Evolutionary conservation across 2,113 vertebrate genomes (phyloP), one percentile per base, ranked within the genome.

Genomic region (Mixornis gularis): DNA sequence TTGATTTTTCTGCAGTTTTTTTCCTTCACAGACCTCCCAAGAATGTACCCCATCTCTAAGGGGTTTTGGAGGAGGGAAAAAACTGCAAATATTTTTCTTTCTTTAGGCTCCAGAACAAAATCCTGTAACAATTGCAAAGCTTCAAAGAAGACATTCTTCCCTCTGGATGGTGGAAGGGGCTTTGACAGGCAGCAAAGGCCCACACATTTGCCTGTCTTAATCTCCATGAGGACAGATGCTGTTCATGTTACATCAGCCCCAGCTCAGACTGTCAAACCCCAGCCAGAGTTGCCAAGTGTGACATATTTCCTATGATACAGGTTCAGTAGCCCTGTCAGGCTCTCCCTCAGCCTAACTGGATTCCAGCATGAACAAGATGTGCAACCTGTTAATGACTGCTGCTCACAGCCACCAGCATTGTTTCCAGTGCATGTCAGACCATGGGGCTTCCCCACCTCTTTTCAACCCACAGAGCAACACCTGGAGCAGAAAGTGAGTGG

Each of bases 21-120:
- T 53, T 68, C 25, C n/a, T 56, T n/a, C 46, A 36, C 0, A 0
- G 10, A 60, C 10, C n/a, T 79, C 8, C 11, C 3, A 68, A 62
- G 21, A 36, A 55, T 59, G 60, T 43, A n/a, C 49, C 12, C n/a
- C 17, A 9, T 63, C 25, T 55, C 55, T 48, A 63, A 56, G 48
- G 8, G 13, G 1, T 78, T 81, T 71, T 34, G 66, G 32, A 87
- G 10, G 29, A 87, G 41, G 22, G 38, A 76, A 64, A 82, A 25
- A 79, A 69, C 20, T 62, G 51, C 32, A 53, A 90, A 73, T 73
- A 79, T 44, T 71, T 69, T 64, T 79, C 44, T 69, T 85, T 65
- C 32, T 72, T 18, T 0, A 7, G 10, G 29, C 53, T 73, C 55
- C 32, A 41, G 51, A 77, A 73, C 38, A 76, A 66, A 85, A 74